Evolutionary conservation across 1,140 invertebrate genomes (phyloP), one percentile per base, ranked within the genome.

Genomic region (Micrasema longulum): DNA sequence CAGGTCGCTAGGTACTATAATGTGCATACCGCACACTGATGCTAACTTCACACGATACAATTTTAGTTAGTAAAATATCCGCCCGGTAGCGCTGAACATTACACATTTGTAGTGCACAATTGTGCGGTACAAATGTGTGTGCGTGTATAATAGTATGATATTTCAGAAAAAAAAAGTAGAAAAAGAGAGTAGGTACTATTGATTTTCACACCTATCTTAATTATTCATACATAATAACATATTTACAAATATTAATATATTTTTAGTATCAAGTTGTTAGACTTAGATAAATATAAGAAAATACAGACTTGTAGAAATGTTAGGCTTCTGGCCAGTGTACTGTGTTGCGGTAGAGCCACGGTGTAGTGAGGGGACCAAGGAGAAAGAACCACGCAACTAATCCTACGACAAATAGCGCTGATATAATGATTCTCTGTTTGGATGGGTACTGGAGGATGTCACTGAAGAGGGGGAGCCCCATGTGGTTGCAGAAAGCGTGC

Each of bases 401-500:
- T 2, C 96, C 96, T 2, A 91, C 60, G 12, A 96, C 77, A 83
- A 95, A 96, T 5, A 91, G 81, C 35, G 79, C 79, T 23, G 90
- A 81, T 1, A 92, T 85, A 6, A 92, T 81, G 10, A 89, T 81
- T 65, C 88, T 87, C 75, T 93, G 88, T 5, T 88, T 85, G 23
- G 89, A 83, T 63, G 89, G 87, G 77, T 92, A 92, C 18, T 88
- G 87, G 45, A 88, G 79, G 2, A 97, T 85, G 80, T 96, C 94
- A 2, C 86, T 85, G 72, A 98, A 87, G 80, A 97, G 94, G 0
- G 96, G 96, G 77, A 98, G 93, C 22, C 96, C 97, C 94, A 98
- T 97, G 80, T 95, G 92, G 84, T 98, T 98, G 81, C 96, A 98
- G 81, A 98, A 97, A 1, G 94, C 92, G 81, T 98, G 97, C 5